Base-by-base conservation (phyloP, 2,888 invertebrate genomes). In the Smittia sp. region DNA sequence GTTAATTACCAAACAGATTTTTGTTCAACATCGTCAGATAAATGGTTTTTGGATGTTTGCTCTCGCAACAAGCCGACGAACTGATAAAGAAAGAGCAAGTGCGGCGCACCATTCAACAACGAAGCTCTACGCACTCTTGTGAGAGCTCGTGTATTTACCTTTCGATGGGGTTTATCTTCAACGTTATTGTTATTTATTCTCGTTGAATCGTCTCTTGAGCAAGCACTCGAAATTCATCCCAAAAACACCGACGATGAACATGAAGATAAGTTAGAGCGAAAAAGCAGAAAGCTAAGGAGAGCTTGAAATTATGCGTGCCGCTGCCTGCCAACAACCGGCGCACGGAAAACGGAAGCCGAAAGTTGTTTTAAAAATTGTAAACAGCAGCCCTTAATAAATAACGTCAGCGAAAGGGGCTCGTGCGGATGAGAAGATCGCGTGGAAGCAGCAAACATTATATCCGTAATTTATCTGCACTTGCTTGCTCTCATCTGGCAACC, bases 111-210 rank as follows among this genome's bases (percentile, higher is more conserved):
- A n/a, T 18, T 62, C 20, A 22, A 18, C 62, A n/a, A n/a, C 9
- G 27, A 22, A 15, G 58, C 27, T 63, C 27, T 18, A 63, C 63
- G 63, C 63, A 63, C 24, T 54, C 15, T 27, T 13, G 63, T 63
- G 63, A 27, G 63, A 27, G 63, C 6, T 27, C 6, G 25, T 63
- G 1, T 63, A 13, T 63, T 63, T 63, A 63, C 63, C 63, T 27
- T 63, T 63, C 11, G 63, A 22, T 15, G 9, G n/a, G 63, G 13
- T 63, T 63, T 63, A 63, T 63, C 63, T 63, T 63, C 9, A 63
- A 25, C 25, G 27, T 63, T 63, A 63, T 63, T 63, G 63, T 63
- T 63, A 63, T 63, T 63, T 63, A 63, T 63, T 63, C 63, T 27
- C 63, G 13, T 3, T 58, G 58, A 22, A 58, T 1, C 15, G 24